These are phyloP conservation scores for Cantharis rufa DNA, from an alignment of 2,888 invertebrate species.

Conservation along the genomic window DNA sequence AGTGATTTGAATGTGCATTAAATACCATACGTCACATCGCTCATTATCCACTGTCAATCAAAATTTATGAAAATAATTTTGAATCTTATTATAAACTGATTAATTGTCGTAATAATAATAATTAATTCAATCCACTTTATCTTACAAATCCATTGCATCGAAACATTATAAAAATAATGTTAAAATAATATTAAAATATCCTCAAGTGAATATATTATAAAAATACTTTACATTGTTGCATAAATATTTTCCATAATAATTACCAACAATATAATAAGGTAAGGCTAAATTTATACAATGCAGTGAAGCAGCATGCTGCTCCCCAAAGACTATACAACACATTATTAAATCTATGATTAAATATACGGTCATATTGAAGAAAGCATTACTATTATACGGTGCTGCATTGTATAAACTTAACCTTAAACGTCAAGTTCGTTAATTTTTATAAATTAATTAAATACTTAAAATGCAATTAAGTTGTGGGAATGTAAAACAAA, in stretches of 20 bases:
- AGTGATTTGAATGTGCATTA: slow-evolving; percentile 39
- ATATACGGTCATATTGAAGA: too few relatives aligned
- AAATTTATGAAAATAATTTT: slow-evolving; percentile 12
- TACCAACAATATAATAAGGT: too few relatives aligned
- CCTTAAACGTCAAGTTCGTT: background rate
- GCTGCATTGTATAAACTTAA: too few relatives aligned
- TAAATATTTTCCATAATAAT: too few relatives aligned
- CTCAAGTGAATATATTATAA: too few relatives aligned
- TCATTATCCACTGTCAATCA: slow-evolving; percentile 40
- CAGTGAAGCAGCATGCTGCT: too few relatives aligned
- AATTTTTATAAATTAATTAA: background rate
- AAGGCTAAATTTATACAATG: too few relatives aligned
- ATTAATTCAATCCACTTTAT: background rate
- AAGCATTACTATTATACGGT: too few relatives aligned
- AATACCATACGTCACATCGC: slow-evolving; percentile 31
- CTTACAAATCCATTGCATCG: background rate
- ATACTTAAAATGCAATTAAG: background rate
- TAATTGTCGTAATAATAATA: background rate
- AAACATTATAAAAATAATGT: background rate
- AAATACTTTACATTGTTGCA: background rate
- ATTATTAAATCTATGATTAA: too few relatives aligned
- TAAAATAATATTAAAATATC: too few relatives aligned
- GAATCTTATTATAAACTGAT: background rate
- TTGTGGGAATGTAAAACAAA: background rate
- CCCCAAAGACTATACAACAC: too few relatives aligned